phyloP scores from a whole-genome alignment of 2,113 vertebrate species.

The Salvelinus namaycush region DNA sequence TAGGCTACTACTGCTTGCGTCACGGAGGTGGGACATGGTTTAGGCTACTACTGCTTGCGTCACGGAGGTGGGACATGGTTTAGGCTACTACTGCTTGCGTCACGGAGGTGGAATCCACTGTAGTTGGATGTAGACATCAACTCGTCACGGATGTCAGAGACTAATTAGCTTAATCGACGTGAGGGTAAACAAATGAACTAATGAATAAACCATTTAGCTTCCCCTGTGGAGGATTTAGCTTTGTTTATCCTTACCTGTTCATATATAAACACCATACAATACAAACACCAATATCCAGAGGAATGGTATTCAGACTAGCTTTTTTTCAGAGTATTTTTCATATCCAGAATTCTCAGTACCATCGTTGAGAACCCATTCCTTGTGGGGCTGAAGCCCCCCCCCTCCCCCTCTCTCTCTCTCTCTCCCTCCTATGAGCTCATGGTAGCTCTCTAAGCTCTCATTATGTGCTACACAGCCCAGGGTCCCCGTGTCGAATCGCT shows the following conservation, averaged over 20 bases:
- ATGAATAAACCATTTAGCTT: constrained; percentile 67
- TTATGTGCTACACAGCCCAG: constrained; percentile 72
- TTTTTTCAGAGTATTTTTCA: background rate
- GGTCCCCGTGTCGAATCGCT: constrained; percentile 72
- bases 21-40: constrained; percentile 41
- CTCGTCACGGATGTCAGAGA: constrained; percentile 56
- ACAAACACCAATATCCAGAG: constrained; percentile 30
- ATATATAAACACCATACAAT: constrained; percentile 65
- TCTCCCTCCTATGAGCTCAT: constrained; percentile 55
- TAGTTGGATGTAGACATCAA: constrained; percentile 42
- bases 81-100: constrained; percentile 12
- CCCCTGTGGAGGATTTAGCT: constrained; percentile 58
- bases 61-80: constrained; percentile 51
- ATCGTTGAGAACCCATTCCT: constrained; percentile 60
- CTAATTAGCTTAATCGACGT: constrained; percentile 70
- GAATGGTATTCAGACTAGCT: constrained; percentile 45
- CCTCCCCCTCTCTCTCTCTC: background rate
- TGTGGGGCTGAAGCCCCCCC: constrained; percentile 32
- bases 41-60: constrained; percentile 12
- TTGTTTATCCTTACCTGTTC: constrained; percentile 68
- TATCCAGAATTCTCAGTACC: constrained; percentile 39
- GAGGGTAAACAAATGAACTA: constrained; percentile 67
- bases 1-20: constrained; percentile 12
- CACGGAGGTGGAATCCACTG: constrained; percentile 40
- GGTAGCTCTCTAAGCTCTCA: constrained; percentile 70